Evolutionary conservation across 2,797 vertebrate genomes (phyloP).

Genomic region (Eleutherodactylus coqui): DNA sequence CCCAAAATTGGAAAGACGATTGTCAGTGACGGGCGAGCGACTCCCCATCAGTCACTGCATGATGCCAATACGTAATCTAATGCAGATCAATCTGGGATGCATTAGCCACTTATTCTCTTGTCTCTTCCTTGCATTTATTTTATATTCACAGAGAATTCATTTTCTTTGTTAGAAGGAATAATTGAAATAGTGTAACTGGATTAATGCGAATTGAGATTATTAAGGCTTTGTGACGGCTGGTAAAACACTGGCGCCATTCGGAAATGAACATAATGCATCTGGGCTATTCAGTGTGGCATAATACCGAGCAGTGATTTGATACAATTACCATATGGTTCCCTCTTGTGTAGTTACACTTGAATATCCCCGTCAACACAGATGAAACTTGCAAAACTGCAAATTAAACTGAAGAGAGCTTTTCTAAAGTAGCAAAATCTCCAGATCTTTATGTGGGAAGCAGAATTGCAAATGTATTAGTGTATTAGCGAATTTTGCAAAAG

Average conservation of each 20-base stretch:
- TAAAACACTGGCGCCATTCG: slow-evolving; percentile 6
- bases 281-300: slow-evolving; percentile 23
- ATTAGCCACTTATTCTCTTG: background rate
- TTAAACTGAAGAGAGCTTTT: slow-evolving; percentile 49
- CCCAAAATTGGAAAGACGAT: background rate
- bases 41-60: background rate
- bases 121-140: background rate
- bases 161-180: slow-evolving; percentile 2
- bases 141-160: slow-evolving; percentile 1
- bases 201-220: slow-evolving; percentile 15
- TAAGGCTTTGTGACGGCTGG: background rate
- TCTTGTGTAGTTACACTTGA: slow-evolving; percentile 37
- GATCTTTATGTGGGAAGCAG: slow-evolving; percentile 36
- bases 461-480: slow-evolving; percentile 55
- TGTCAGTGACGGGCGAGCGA: background rate
- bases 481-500: no score
- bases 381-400: slow-evolving; percentile 41
- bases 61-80: background rate
- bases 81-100: background rate
- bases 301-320: slow-evolving; percentile 39
- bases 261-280: slow-evolving; percentile 19
- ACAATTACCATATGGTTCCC: slow-evolving; percentile 46
- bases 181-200: background rate
- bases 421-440: slow-evolving; percentile 9
- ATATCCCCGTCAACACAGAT: slow-evolving; percentile 30